A percentile compares a stretch with the other conserved stretches of the same genome.
Conservation (phyloP, 2,113 vertebrate species). For the Oxyura jamaicensis region DNA sequence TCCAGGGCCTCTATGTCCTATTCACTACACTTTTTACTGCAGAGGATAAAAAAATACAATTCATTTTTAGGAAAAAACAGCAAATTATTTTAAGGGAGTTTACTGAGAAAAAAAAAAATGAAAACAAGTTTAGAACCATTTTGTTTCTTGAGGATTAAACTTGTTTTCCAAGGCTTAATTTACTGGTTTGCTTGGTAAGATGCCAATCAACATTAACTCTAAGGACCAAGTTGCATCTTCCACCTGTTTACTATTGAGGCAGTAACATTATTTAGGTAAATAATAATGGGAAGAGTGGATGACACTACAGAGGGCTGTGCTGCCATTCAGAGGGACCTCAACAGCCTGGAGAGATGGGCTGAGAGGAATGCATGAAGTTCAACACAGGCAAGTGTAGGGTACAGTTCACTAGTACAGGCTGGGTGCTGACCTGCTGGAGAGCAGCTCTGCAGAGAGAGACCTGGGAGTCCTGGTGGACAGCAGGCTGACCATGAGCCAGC, state of each 20-base stretch:
- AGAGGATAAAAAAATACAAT: neutral
- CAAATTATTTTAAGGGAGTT: neutral
- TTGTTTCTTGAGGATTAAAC: neutral
- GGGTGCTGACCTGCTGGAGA: too few species aligned
- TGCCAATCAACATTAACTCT: neutral
- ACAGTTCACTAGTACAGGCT: too few species aligned
- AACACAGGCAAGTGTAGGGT: too few species aligned
- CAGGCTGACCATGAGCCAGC: too few species aligned
- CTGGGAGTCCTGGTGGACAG: too few species aligned
- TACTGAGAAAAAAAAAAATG: neutral
- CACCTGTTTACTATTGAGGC: neutral
- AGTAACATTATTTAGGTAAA: neutral
- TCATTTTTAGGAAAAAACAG: neutral
- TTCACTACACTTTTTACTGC: neutral
- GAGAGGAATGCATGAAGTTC: too few species aligned
- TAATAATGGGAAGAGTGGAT: too few species aligned
- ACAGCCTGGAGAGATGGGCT: too few species aligned
- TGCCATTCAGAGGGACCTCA: too few species aligned
- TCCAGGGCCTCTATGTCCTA: too few species aligned
- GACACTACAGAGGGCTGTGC: too few species aligned
- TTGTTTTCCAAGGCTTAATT: neutral
- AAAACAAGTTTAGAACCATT: neutral
- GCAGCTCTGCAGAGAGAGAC: too few species aligned
- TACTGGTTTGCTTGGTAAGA: neutral
- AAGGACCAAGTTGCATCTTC: neutral